Conservation (phyloP, 2,888 invertebrate species). For the Stenurella melanura region DNA sequence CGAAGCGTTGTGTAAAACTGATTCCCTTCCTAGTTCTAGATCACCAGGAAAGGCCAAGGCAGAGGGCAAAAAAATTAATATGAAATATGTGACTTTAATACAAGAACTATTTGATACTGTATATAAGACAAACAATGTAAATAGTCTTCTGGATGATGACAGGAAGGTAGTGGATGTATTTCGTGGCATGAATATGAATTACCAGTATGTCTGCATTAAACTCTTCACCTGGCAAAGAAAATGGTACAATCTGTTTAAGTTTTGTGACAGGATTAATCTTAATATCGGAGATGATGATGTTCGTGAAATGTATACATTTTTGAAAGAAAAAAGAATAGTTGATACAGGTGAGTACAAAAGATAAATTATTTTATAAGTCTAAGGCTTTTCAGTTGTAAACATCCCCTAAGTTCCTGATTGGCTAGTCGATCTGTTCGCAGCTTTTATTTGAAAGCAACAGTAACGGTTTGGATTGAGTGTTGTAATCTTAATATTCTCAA, state of each 20-base stretch:
- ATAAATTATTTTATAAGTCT: neutral
- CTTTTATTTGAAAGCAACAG: no score
- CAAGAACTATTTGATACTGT: slow-evolving; percentile 35
- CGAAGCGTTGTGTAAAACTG: no score
- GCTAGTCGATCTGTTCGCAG: no score
- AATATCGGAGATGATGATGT: slow-evolving; percentile 55
- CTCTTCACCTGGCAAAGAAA: slow-evolving; percentile 55
- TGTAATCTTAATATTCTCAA: no score
- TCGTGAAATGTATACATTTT: slow-evolving; percentile 53
- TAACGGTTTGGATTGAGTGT: no score
- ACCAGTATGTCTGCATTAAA: slow-evolving; percentile 60
- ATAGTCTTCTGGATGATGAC: slow-evolving; percentile 32
- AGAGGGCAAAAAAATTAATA: neutral
- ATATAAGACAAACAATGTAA: slow-evolving; percentile 18
- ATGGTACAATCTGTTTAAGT: slow-evolving; percentile 61
- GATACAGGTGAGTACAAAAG: slow-evolving; percentile 53
- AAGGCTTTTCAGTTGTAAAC: no score
- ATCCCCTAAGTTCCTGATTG: no score
- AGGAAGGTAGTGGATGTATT: slow-evolving; percentile 47
- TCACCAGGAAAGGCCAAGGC: neutral
- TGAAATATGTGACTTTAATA: neutral
- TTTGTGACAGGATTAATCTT: slow-evolving; percentile 53
- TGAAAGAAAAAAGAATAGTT: slow-evolving; percentile 58
- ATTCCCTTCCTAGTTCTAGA: no score
- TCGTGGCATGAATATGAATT: slow-evolving; percentile 47